Percentiles rank a stretch among this genome's conserved stretches.
phyloP scores from a whole-genome alignment of 2,797 vertebrate genomes.

The Staurois parvus region DNA sequence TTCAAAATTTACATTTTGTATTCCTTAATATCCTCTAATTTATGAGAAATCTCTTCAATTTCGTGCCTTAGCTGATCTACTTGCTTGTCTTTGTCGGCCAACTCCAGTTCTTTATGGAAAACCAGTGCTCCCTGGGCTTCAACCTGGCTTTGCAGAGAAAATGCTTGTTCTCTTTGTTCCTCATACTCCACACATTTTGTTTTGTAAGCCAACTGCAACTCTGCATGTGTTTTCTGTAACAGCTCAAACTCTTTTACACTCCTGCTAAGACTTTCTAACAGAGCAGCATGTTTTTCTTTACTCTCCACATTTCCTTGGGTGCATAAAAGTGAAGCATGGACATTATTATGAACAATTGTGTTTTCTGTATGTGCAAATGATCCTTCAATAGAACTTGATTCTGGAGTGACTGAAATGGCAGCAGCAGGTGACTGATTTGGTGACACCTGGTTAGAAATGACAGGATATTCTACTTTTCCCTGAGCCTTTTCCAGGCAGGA shows the following conservation, averaged over 20 bases:
- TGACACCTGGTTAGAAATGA: constrained; percentile 30
- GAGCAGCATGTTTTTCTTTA: constrained; percentile 72
- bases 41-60: constrained; percentile 56
- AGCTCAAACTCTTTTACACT: constrained; percentile 73
- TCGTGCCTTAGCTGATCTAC: constrained; percentile 69
- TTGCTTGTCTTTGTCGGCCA: constrained; percentile 67
- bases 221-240: constrained; percentile 64
- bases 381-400: constrained; percentile 56
- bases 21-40: constrained; percentile 68
- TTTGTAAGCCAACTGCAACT: constrained; percentile 71
- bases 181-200: constrained; percentile 72
- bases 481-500: constrained; percentile 68
- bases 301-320: constrained; percentile 76
- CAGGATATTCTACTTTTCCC: constrained; percentile 43
- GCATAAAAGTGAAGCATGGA: constrained; percentile 77
- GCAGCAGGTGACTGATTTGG: neutral
- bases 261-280: constrained; percentile 74
- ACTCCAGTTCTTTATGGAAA: constrained; percentile 67
- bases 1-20: constrained; percentile 63
- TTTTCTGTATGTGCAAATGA: constrained; percentile 76
- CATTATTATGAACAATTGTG: constrained; percentile 78
- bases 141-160: constrained; percentile 70
- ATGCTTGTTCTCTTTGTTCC: constrained; percentile 58
- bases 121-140: constrained; percentile 63
- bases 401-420: constrained; percentile 27